Conservation (phyloP, 2,113 vertebrate species). For the Antennarius striatus region DNA sequence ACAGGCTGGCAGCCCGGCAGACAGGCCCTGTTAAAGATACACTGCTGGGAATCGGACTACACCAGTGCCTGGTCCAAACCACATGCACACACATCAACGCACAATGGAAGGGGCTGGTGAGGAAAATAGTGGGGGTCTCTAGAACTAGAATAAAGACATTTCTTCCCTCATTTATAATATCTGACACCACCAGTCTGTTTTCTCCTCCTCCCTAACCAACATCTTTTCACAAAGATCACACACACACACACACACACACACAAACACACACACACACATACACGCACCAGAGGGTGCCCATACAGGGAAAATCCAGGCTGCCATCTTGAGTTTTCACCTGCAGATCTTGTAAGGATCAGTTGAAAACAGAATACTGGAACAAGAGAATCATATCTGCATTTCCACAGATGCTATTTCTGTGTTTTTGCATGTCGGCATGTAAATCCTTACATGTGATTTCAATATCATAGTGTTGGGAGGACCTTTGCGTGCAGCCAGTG, state of each 20-base stretch:
- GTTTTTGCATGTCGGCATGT: constrained; percentile 1
- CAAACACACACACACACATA: not conserved
- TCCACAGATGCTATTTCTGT: constrained; percentile 9
- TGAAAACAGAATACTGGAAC: not conserved
- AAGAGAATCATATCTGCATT: not conserved
- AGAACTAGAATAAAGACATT: constrained; percentile 89
- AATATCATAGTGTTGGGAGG: constrained; percentile 9
- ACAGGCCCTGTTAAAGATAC: constrained; percentile 92
- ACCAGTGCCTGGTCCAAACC: constrained; percentile 51
- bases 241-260: constrained; percentile 18
- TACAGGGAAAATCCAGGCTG: constrained; percentile 18
- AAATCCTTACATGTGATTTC: constrained; percentile 14
- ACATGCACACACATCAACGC: constrained; percentile 37
- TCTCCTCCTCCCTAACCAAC: constrained; percentile 55
- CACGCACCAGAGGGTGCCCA: constrained; percentile 7
- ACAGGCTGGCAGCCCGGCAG: constrained; percentile 95
- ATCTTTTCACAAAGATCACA: constrained; percentile 39
- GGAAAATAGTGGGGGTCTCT: constrained; percentile 75
- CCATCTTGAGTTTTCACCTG: constrained; percentile 2
- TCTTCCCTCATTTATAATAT: constrained; percentile 94
- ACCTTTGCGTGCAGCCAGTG: constrained; percentile 15
- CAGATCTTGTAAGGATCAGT: constrained; percentile 5
- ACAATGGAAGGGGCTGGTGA: constrained; percentile 32
- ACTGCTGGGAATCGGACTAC: constrained; percentile 90
- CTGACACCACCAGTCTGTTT: constrained; percentile 73